Conservation (phyloP, 2,797 vertebrate species). For the Pygocentrus nattereri region DNA sequence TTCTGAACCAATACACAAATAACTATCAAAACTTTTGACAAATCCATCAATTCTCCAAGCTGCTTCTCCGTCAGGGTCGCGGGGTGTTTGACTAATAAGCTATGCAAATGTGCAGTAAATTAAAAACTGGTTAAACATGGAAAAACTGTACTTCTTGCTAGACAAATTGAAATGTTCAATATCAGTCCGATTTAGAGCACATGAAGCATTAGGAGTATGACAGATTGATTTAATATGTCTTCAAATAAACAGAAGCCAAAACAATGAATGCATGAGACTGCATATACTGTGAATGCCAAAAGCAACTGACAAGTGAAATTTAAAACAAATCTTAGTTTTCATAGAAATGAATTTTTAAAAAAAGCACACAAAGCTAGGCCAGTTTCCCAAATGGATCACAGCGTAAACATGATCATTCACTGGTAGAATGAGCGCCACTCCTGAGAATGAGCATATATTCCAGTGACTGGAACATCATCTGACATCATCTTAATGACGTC, state of each 20-base stretch:
- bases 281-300: not conserved
- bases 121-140: too few species aligned
- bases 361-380: not conserved
- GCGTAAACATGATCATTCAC: not conserved
- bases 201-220: too few species aligned
- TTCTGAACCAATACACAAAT: too few species aligned
- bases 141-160: too few species aligned
- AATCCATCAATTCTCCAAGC: too few species aligned
- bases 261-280: not conserved
- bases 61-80: too few species aligned
- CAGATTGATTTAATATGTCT: not conserved
- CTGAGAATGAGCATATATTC: not conserved
- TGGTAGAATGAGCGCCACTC: not conserved
- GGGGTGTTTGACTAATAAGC: too few species aligned
- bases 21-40: too few species aligned
- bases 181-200: too few species aligned
- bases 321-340: not conserved
- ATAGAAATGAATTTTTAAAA: not conserved
- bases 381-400: not conserved
- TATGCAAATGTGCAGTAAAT: too few species aligned
- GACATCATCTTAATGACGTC: not conserved
- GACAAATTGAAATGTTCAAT: too few species aligned
- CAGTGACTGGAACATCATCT: not conserved
- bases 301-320: not conserved
- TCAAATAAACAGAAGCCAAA: constrained; percentile 15